Conservation (phyloP, 2,113 vertebrate genomes). For the Noturus placidus region DNA sequence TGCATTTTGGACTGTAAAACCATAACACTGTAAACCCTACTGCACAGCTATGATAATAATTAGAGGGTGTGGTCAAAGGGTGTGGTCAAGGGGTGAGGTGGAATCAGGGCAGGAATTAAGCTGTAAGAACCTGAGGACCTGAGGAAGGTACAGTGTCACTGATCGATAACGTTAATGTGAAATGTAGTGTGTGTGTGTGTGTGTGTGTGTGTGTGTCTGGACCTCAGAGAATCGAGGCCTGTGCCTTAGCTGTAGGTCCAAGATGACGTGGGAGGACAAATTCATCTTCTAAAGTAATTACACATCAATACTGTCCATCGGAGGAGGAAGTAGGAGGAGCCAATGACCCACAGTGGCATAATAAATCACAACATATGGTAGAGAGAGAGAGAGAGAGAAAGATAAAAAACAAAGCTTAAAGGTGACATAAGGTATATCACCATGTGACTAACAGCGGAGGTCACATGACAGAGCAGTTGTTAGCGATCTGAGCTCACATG, state of each 20-base stretch:
- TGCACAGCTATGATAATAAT: background rate
- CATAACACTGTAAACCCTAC: background rate
- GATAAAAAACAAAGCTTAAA: background rate
- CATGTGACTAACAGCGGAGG: background rate
- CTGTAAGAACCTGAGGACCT: background rate
- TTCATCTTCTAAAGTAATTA: conserved; percentile 60
- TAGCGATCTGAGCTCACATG: background rate
- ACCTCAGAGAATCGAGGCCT: conserved; percentile 24
- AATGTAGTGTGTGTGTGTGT: background rate
- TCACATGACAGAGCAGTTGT: background rate
- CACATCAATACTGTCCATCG: conserved; percentile 48
- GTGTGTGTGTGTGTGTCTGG: background rate
- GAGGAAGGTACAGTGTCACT: conserved; percentile 7
- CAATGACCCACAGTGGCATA: conserved; percentile 34
- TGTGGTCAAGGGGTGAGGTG: background rate
- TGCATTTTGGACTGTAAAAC: background rate
- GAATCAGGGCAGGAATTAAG: background rate
- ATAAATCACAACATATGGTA: conserved; percentile 43
- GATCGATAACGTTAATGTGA: background rate
- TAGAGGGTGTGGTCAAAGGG: background rate
- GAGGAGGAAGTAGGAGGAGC: conserved; percentile 16
- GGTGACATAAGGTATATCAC: background rate
- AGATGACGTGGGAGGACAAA: conserved; percentile 40
- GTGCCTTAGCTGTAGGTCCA: conserved; percentile 54
- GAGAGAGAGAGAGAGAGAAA: background rate